These are phyloP conservation scores for Cephalopterus ornatus DNA, from an alignment of 2,113 vertebrate genomes.

Conservation along the genomic window DNA sequence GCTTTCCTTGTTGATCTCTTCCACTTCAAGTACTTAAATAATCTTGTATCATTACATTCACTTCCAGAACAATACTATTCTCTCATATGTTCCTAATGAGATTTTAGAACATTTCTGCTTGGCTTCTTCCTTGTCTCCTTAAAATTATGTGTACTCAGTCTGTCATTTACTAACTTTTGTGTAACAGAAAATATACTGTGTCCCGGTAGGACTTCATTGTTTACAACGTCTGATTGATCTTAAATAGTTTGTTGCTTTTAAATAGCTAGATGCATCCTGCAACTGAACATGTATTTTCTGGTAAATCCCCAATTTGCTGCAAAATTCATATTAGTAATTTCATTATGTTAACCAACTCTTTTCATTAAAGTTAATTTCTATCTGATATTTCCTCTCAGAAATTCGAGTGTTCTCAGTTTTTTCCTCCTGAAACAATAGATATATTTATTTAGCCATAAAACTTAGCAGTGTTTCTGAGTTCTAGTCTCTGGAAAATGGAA, in stretches of 20 bases:
- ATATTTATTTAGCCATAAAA: neutral
- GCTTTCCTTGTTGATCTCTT: neutral
- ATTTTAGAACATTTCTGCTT: slow-evolving; percentile 22
- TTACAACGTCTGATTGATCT: neutral
- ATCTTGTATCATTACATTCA: neutral
- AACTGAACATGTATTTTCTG: neutral
- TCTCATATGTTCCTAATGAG: neutral
- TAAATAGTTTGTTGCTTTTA: neutral
- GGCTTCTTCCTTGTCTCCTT: neutral
- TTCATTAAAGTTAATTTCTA: neutral
- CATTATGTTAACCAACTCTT: neutral
- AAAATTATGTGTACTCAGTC: neutral
- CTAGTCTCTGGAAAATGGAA: neutral
- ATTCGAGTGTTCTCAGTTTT: neutral
- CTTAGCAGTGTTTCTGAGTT: neutral
- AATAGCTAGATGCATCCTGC: neutral
- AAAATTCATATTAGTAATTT: neutral
- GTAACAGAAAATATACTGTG: neutral
- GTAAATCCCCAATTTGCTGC: neutral
- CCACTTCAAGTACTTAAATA: neutral
- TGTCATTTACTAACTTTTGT: neutral
- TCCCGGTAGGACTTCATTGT: neutral
- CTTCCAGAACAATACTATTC: neutral
- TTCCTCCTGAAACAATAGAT: neutral
- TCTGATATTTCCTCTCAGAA: neutral